Evolutionary conservation across 2,888 invertebrate genomes (phyloP).

Genomic region (Carterocephalus palaemon): DNA sequence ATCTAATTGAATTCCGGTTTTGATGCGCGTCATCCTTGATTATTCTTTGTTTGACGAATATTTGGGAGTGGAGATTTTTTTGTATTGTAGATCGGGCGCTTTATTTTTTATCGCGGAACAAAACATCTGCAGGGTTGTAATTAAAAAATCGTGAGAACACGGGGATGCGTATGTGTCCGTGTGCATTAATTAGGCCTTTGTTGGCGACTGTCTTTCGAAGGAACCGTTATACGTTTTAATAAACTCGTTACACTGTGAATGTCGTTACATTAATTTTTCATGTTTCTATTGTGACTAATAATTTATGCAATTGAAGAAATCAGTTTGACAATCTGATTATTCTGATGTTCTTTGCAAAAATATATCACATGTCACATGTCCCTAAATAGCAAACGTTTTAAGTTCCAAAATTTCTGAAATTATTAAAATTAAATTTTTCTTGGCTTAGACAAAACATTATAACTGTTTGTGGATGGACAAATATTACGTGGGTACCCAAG

Average conservation of each 20-base stretch:
- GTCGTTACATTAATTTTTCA: too few relatives aligned
- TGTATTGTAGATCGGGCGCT: constrained; percentile 50
- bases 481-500: too few relatives aligned
- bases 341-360: too few relatives aligned
- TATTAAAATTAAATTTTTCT: too few relatives aligned
- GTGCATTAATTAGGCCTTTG: constrained; percentile 52
- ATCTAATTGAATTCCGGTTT: constrained; percentile 75
- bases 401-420: too few relatives aligned
- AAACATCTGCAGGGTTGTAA: constrained; percentile 69
- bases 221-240: constrained; percentile 26
- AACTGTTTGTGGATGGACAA: too few relatives aligned
- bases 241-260: not conserved
- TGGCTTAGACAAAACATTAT: not conserved
- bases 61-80: constrained; percentile 55
- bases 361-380: too few relatives aligned
- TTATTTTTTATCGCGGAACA: constrained; percentile 56
- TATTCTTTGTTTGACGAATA: constrained; percentile 66
- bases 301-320: too few relatives aligned
- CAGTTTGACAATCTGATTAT: too few relatives aligned
- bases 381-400: too few relatives aligned
- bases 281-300: too few relatives aligned
- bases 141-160: constrained; percentile 75
- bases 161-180: constrained; percentile 51
- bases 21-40: constrained; percentile 67
- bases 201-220: constrained; percentile 36